Evolutionary conservation across 2,113 vertebrate genomes (phyloP).

Genomic region (Chlamydotis undulata): DNA sequence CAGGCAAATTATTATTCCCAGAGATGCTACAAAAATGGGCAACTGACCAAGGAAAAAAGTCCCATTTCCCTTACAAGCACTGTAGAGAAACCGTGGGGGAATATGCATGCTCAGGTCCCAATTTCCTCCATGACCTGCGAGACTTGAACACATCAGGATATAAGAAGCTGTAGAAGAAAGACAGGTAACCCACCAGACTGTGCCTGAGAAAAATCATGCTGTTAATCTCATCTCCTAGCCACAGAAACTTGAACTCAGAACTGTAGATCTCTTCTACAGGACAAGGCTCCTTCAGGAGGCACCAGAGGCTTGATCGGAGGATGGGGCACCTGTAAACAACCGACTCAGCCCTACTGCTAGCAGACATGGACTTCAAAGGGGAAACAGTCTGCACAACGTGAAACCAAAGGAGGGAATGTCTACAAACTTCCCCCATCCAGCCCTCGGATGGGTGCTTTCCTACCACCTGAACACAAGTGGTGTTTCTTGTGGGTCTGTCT

Average conservation of each 20-base stretch:
- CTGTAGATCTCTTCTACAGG: slow-evolving; percentile 67
- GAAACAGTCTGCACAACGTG: neutral
- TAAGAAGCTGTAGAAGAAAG: slow-evolving; percentile 83
- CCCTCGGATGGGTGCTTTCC: neutral
- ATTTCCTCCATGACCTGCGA: neutral
- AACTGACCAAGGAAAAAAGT: neutral
- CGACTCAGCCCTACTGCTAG: neutral
- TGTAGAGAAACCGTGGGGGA: neutral
- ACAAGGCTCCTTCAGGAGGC: neutral
- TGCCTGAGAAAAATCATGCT: slow-evolving; percentile 86
- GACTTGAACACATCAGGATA: slow-evolving; percentile 82
- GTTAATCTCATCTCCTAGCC: slow-evolving; percentile 77
- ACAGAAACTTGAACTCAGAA: slow-evolving; percentile 83
- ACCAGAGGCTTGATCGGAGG: neutral
- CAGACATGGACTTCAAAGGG: neutral
- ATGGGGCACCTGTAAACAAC: neutral
- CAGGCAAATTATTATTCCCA: neutral
- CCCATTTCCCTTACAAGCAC: neutral
- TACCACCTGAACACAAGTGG: neutral
- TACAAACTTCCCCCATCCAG: no score
- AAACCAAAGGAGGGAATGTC: neutral
- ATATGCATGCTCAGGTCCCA: neutral
- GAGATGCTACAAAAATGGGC: neutral
- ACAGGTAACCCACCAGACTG: slow-evolving; percentile 84
- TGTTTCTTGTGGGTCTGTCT: neutral